Base-by-base conservation (phyloP, 64 coral and sea anemone genomes). In the Orbicella faveolata region DNA sequence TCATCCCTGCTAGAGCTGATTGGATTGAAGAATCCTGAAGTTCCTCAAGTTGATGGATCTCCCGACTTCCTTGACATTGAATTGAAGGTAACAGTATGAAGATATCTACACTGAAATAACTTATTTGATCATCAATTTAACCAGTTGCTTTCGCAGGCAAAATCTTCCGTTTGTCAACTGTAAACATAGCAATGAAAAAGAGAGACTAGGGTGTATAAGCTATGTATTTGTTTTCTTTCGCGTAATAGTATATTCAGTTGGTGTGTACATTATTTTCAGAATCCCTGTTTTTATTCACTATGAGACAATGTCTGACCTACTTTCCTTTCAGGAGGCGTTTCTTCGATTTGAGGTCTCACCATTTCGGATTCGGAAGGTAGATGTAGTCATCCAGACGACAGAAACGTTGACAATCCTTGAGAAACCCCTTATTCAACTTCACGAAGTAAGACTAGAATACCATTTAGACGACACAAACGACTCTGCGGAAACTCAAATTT, bases 41-140 rank as follows among this genome's bases (percentile, higher is more conserved):
- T 82, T 82, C 79, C 79, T 34, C 41, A 55, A n/a, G 79, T 82
- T 30, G 34, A 62, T 34, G 79, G 79, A 34, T 82, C 79, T 18
- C 79, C 79, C 14, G 51, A 82, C n/a, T 82, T 82, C 20, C 53
- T 82, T 37, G 23, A 82, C 52, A 82, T 82, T 17, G 79, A 61
- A 53, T 26, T 82, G 16, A 82, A 61, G 79, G 79, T 82, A 82
- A 53, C 23, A 1, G 52, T 53, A 53, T 10, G 4, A 53, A 53
- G 0, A 10, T 53, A 53, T 10, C 1, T 53, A 10, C 52, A 53
- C 52, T 53, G 52, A 30, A 30, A 30, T 30, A 30, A 30, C 30
- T 30, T 30, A 30, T 30, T 30, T 30, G 30, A 30, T 30, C 30
- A 30, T 30, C 30, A 30, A 30, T 30, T 30, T 30, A 30, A 30